Evolutionary conservation across 2,888 invertebrate genomes (phyloP), one percentile per base, ranked within the genome.

Genomic region (Deilephila porcellus): DNA sequence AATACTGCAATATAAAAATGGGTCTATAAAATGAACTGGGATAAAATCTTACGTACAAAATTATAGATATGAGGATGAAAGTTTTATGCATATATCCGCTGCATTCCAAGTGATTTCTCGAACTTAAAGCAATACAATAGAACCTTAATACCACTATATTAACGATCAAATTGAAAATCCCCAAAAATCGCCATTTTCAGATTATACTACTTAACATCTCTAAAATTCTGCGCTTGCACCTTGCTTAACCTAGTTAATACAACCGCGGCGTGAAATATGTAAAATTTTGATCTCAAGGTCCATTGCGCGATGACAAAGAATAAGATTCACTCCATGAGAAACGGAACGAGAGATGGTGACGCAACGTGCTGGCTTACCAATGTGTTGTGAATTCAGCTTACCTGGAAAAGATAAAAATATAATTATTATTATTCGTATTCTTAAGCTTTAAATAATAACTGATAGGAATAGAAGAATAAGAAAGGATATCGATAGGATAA

Each of bases 221-320:
- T 29, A 20, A 52, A 67, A 45, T 67, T 45, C 20, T 64, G 11
- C 67, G 45, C 45, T 67, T 45, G 45, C 67, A 67, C 52, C 52
- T 71, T 71, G 60, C n/a, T 71, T 71, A 71, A 60, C 59, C 60
- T 25, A 71, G 45, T 29, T 52, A 34, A 29, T 60, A 32, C 32
- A 25, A 67, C 45, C n/a, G 37, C 37, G 64, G 32, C 64, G 71
- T 71, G 60, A 71, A 71, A 71, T 71, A 71, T 71, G 71, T 60
- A 60, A 71, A 71, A 60, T 60, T 71, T 60, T 37, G n/a, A 45
- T 71, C 37, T 71, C 71, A 71, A 71, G 71, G 71, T 60, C 60
- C 71, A 71, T 71, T 71, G 71, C 71, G 71, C 60, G 71, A 60
- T 60, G 71, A 52, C 71, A 60, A 71, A 45, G 60, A 59, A 71